Evolutionary conservation across 2,113 vertebrate genomes (phyloP).

Genomic region (Coturnix japonica): DNA sequence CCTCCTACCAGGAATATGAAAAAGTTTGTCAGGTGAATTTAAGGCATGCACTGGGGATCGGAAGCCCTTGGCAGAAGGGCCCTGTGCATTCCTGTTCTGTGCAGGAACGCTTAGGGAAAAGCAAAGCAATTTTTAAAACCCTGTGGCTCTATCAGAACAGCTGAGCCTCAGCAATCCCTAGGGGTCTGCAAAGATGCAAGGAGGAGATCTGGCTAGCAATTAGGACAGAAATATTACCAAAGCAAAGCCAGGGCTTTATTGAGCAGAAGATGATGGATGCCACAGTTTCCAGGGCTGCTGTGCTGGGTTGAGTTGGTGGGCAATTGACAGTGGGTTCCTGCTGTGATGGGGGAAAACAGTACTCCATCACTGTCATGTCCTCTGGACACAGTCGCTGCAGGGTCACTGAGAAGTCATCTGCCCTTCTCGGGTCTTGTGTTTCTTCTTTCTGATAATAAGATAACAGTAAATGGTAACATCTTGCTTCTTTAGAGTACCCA

Average conservation of each 20-base stretch:
- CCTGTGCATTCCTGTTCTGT: background rate
- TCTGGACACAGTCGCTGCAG: background rate
- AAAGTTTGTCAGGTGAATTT: background rate
- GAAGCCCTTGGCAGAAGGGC: background rate
- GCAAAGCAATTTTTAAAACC: background rate
- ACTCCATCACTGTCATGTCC: background rate
- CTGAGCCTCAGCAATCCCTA: rapidly evolving
- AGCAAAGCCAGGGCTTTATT: background rate
- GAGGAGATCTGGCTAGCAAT: background rate
- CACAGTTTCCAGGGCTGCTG: background rate
- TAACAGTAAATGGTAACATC: background rate
- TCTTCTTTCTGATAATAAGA: background rate
- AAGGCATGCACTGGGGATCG: background rate
- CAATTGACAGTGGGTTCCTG: background rate
- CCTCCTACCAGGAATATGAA: background rate
- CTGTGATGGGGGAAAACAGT: rapidly evolving
- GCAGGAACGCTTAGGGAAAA: background rate
- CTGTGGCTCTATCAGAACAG: background rate
- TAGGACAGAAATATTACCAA: background rate
- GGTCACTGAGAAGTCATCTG: background rate
- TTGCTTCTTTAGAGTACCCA: background rate
- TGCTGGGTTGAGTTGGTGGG: background rate
- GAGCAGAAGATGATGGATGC: background rate
- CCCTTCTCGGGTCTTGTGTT: background rate
- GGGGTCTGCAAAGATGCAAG: background rate